Evolutionary conservation across 2,797 vertebrate species (phyloP).

Genomic region (Sphenopsis melanotis): DNA sequence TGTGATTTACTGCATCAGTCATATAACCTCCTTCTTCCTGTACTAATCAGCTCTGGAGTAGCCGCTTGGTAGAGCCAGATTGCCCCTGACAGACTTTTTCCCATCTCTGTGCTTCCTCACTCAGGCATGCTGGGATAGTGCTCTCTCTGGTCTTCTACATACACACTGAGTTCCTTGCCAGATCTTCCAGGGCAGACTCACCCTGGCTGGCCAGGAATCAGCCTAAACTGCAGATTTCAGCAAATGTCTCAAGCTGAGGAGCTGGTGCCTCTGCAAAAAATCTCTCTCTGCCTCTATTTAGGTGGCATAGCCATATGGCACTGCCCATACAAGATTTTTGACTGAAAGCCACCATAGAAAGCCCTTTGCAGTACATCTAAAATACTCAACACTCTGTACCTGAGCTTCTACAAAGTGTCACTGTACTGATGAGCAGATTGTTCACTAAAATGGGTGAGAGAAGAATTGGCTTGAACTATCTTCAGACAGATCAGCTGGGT

Average conservation of each 20-base stretch:
- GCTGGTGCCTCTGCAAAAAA: not conserved
- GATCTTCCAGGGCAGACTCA: not conserved
- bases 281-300: not conserved
- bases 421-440: not conserved
- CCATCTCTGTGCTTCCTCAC: not conserved
- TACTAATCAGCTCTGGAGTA: slow-evolving; percentile 32
- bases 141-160: not conserved
- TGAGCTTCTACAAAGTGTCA: not conserved
- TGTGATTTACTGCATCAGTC: not conserved
- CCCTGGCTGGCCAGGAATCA: not conserved
- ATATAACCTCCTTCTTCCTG: slow-evolving; percentile 35
- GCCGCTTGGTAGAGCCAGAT: slow-evolving; percentile 5
- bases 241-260: not conserved
- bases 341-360: not conserved
- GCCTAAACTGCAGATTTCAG: not conserved
- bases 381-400: not conserved
- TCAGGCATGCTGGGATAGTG: not conserved
- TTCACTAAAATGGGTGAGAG: not conserved
- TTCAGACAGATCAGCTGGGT: not conserved
- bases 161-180: not conserved
- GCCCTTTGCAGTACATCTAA: not conserved
- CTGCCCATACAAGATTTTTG: not conserved
- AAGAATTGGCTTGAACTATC: not conserved
- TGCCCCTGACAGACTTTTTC: not conserved
- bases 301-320: not conserved